Conservation (phyloP, 2,888 invertebrate genomes). For the Caenorhabditis panamensis region DNA sequence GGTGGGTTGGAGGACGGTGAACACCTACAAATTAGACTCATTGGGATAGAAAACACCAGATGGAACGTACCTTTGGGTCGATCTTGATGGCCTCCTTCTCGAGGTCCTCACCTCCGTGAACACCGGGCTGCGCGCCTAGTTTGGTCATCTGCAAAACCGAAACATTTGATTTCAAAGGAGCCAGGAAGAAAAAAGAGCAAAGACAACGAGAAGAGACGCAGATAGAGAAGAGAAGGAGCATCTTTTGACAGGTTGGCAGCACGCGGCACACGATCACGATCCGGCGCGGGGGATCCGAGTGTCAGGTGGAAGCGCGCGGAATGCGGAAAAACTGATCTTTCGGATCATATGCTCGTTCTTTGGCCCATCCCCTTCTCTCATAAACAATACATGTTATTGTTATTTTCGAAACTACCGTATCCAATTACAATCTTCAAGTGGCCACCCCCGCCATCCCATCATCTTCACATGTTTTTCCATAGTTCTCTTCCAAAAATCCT, state of each 20-base stretch:
- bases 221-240: neutral
- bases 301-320: neutral
- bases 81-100: slow-evolving; percentile 64
- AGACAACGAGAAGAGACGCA: neutral
- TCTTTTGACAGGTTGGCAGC: neutral
- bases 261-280: neutral
- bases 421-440: neutral
- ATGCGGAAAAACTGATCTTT: neutral
- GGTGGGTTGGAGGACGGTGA: slow-evolving; percentile 69
- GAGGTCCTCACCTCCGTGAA: slow-evolving; percentile 62
- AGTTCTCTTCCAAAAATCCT: too few relatives aligned
- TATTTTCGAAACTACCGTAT: neutral
- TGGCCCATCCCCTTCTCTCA: too few relatives aligned
- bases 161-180: neutral
- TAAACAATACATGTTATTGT: too few relatives aligned
- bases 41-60: too few relatives aligned
- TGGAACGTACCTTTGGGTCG: slow-evolving; percentile 64
- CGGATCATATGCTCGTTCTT: neutral
- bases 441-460: neutral
- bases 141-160: slow-evolving; percentile 66
- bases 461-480: neutral
- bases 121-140: slow-evolving; percentile 66
- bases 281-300: neutral
- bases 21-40: slow-evolving; percentile 44
- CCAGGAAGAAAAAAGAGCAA: neutral